phyloP scores from a whole-genome alignment of 2,888 invertebrate genomes.

The Alcis repandata region DNA sequence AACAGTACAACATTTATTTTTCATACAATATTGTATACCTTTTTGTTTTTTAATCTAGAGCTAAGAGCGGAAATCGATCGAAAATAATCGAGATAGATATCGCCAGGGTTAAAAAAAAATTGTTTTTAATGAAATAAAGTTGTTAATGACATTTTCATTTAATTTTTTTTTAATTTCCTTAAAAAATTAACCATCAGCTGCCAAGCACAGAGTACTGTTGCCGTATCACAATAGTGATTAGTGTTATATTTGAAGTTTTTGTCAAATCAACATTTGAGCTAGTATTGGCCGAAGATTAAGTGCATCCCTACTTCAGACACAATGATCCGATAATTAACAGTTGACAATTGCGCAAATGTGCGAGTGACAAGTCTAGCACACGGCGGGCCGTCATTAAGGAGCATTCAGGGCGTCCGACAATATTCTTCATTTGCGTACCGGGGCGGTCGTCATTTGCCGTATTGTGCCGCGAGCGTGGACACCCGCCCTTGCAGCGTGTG shows the following conservation, averaged over 20 bases:
- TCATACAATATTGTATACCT: too few species aligned
- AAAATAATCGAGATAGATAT: too few species aligned
- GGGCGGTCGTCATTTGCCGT: slow-evolving; percentile 80
- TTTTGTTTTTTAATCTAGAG: too few species aligned
- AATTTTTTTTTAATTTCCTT: too few species aligned
- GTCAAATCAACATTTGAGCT: neutral
- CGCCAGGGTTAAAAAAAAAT: too few species aligned
- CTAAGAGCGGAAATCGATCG: too few species aligned
- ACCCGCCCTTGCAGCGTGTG: slow-evolving; percentile 71
- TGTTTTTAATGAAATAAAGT: too few species aligned
- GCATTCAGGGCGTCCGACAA: slow-evolving; percentile 84
- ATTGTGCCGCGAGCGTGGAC: slow-evolving; percentile 71
- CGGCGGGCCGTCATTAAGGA: slow-evolving; percentile 80
- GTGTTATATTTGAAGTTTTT: neutral
- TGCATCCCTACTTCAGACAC: slow-evolving; percentile 45
- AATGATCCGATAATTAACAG: slow-evolving; percentile 77
- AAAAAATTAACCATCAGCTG: too few species aligned
- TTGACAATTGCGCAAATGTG: slow-evolving; percentile 78
- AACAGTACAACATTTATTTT: too few species aligned
- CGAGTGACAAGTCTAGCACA: slow-evolving; percentile 68
- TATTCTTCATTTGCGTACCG: slow-evolving; percentile 86
- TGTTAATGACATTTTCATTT: too few species aligned
- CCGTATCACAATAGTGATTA: too few species aligned
- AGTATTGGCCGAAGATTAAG: neutral
- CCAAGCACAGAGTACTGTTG: too few species aligned